Base-by-base conservation (phyloP, 2,113 vertebrate species). In the Grallaria varia region DNA sequence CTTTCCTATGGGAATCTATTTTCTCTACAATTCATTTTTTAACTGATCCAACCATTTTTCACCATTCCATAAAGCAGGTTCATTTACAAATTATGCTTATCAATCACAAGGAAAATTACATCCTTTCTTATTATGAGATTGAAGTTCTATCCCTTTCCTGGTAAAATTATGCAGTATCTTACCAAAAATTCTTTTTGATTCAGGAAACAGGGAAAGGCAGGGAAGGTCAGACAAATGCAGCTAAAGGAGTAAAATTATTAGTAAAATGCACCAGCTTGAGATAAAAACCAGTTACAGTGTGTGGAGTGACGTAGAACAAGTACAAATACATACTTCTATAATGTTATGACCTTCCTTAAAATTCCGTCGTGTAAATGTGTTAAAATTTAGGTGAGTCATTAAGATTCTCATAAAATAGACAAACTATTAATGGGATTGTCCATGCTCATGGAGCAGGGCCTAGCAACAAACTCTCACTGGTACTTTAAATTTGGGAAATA, bases 61-160 rank as follows among this genome's bases (percentile, higher is more conserved):
- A 93, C 37, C 23, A 31, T 93, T 86, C 42, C n/a, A 62, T 60
- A 92, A 86, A 89, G 52, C 27, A 84, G 45, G 31, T 77, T 92
- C 49, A 79, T 95, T 95, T 92, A 72, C 28, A 96, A 95, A 89
- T 69, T 23, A 68, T 62, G 49, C n/a, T 86, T 72, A 92, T 63
- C 49, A 81, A 58, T 90, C 77, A 90, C 25, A 62, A 73, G 25
- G 52, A 9, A 90, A 88, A 75, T 87, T 30, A 60, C 37, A 49
- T 22, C 23, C 49, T 86, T 84, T 72, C 37, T 82, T 92, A 49
- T 63, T 75, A 64, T 50, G 58, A 92, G 69, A 49, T 3, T 78
- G 40, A 94, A 96, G 40, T 55, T 52, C 44, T 78, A 28, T 28
- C 23, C 52, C 15, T 87, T 89, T 84, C 44, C 62, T 67, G 77